Base-by-base conservation (phyloP, 2,888 invertebrate species). In the Drosophila lacicola region DNA sequence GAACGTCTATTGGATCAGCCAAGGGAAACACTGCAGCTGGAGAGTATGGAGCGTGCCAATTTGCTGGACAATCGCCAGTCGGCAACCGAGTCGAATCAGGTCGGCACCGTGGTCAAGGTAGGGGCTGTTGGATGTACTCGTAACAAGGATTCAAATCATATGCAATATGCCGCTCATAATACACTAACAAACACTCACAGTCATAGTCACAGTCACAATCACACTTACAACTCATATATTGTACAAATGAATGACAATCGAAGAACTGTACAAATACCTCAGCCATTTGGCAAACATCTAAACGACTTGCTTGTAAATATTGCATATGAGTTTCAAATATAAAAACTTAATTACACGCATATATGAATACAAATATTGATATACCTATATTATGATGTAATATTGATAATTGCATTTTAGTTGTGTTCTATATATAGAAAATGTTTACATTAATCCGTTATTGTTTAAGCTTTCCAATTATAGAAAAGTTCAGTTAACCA, bases 101-200 rank as follows among this genome's bases (percentile, higher is more conserved):
- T 97, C 93, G 96, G 96, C 91, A 97, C 97, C 90, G 96, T 97
- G 93, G 97, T 97, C 93, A 97, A 96, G 95, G 97, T 97, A 95
- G 94, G 94, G 93, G 93, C 87, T 86, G 71, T 74, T 85, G 55
- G 79, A 81, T 80, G 74, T 90, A 90, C 91, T 92, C 92, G 92
- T 91, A 80, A 75, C 90, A 92, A 91, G 92, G 91, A 92, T 90
- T 82, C 65, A 54, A 47, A 60, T 70, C 82, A 76, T 82, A 74
- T 82, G 74, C 83, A 88, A 85, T 88, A 81, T 78, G 46, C 21
- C 25, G n/a, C n/a, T 50, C 41, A 50, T 19, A 44, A 21, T 13
- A 44, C 39, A 17, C 29, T 14, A 14, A 2, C 50, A 51, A 14
- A 14, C 39, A 19, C 17, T 17, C 39, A 14, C 25, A 21, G 9